Base-by-base conservation (phyloP, 1,140 invertebrate genomes). In the Neelides sp. region DNA sequence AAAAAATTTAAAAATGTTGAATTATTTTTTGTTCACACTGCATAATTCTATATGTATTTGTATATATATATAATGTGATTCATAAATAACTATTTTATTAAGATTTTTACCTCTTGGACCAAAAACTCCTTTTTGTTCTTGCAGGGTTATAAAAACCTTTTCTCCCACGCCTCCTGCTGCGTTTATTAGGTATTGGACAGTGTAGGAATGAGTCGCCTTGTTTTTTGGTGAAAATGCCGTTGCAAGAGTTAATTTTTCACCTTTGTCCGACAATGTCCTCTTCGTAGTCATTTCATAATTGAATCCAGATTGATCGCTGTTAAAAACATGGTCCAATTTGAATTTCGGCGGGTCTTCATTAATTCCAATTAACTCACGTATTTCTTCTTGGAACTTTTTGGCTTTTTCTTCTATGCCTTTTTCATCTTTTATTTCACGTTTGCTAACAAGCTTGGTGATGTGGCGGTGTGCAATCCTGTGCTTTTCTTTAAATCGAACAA, bases 281-380 rank as follows among this genome's bases (percentile, higher is more conserved):
- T 4, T 15, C 22, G 35, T 10, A 5, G 23, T 39, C 15, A 39
- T 49, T 22, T 24, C 34, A 44, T 26, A 24, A 7, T 20, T 20
- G 43, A 49, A 49, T 10, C 47, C 47, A n/a, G 5, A 8, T 26
- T 49, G 47, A 22, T 49, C 47, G 4, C 35, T 49, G 37, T 49
- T 49, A 17, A 49, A 5, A 26, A 49, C 24, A 26, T 15, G 28
- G 5, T 44, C 23, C 8, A 20, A n/a, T 7, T 4, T n/a, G 43
- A 42, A 49, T 15, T 34, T 4, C n/a, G 10, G 5, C 4, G 41
- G 5, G 8, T 23, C 26, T 23, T 26, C 23, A 23, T 15, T 8
- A 23, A n/a, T n/a, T n/a, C n/a, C n/a, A n/a, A n/a, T n/a, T n/a
- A n/a, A n/a, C n/a, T n/a, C n/a, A n/a, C n/a, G n/a, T n/a, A 43